Evolutionary conservation across 2,113 vertebrate genomes (phyloP).

Genomic region (Clinocottus analis): DNA sequence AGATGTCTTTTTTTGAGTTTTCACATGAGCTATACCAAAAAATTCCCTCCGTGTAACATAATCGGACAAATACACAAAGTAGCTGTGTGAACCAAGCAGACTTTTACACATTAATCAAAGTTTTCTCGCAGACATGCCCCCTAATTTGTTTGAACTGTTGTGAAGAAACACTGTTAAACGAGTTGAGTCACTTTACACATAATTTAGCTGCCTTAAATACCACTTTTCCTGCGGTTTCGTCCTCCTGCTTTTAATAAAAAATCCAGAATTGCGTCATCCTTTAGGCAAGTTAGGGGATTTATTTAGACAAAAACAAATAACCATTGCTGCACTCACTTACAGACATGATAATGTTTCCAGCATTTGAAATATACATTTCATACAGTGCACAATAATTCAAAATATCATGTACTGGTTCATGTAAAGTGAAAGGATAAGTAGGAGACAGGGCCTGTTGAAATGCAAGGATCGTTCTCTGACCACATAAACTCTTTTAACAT

Average conservation of each 20-base stretch:
- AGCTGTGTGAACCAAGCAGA: neutral
- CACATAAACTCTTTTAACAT: conserved; percentile 24
- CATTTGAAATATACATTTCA: neutral
- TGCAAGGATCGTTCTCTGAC: conserved; percentile 16
- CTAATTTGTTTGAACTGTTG: neutral
- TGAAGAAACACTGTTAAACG: neutral
- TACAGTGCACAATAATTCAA: neutral
- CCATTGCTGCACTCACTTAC: neutral
- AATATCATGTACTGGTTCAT: neutral
- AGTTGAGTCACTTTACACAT: conserved; percentile 21
- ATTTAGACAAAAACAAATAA: conserved; percentile 18
- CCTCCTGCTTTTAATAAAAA: conserved; percentile 37
- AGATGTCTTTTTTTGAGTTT: conserved; percentile 26
- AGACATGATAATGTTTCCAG: neutral
- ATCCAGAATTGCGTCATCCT: conserved; percentile 30
- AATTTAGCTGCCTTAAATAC: conserved; percentile 29
- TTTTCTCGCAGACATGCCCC: neutral
- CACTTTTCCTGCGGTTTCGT: conserved; percentile 18
- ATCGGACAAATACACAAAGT: neutral
- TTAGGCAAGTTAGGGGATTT: conserved; percentile 5
- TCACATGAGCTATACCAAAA: conserved; percentile 7
- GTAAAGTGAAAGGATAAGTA: neutral
- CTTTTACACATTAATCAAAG: neutral
- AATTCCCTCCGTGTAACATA: neutral
- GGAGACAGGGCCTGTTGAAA: conserved; percentile 18